phyloP scores from a whole-genome alignment of 2,797 vertebrate genomes.

The Podargus strigoides region DNA sequence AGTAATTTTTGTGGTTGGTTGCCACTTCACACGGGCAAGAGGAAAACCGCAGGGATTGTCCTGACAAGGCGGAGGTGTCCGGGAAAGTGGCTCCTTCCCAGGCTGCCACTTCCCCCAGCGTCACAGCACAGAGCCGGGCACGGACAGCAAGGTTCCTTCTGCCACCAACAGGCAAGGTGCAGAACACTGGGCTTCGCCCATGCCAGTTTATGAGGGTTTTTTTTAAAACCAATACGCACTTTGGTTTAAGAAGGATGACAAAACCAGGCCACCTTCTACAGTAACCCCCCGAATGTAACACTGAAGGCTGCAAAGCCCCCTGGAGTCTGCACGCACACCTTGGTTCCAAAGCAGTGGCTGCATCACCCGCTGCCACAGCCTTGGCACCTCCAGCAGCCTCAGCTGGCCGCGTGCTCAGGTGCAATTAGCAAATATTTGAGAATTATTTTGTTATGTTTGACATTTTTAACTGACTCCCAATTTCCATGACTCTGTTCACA shows the following conservation, averaged over 20 bases:
- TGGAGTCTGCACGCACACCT: rapidly evolving
- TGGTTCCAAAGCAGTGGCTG: neutral
- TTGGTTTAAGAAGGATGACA: neutral
- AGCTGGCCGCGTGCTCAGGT: rapidly evolving
- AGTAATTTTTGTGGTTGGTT: neutral
- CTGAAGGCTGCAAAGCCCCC: neutral
- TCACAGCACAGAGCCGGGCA: rapidly evolving
- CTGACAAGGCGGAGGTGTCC: rapidly evolving
- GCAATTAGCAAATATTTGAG: neutral
- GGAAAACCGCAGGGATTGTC: neutral
- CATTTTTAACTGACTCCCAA: neutral
- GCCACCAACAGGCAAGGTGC: neutral
- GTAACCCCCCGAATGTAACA: rapidly evolving
- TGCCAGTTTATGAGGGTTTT: rapidly evolving
- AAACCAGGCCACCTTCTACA: neutral
- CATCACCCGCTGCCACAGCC: neutral
- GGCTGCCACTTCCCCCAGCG: neutral
- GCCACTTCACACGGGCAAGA: rapidly evolving
- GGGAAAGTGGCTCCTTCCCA: neutral
- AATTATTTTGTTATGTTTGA: neutral
- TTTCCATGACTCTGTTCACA: neutral
- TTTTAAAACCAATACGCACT: rapidly evolving
- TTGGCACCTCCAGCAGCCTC: rapidly evolving
- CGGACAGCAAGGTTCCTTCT: neutral
- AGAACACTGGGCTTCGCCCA: neutral